Evolutionary conservation across 2,113 vertebrate genomes (phyloP).

Genomic region (Anoura caudifer): DNA sequence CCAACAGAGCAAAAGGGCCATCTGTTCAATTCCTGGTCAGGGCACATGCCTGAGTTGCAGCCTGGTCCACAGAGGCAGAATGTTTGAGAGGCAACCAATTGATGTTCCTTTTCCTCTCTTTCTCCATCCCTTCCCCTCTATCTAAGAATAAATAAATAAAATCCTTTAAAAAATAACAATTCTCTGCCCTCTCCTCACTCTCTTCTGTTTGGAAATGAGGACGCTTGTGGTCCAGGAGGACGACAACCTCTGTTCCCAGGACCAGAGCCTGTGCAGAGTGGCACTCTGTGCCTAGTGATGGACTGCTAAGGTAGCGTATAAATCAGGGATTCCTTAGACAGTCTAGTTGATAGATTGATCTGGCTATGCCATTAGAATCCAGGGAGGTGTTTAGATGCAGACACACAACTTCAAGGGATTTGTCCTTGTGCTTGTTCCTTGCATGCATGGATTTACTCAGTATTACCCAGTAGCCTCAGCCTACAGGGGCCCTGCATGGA

Average conservation of each 20-base stretch:
- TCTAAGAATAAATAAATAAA: no score
- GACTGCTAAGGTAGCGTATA: neutral
- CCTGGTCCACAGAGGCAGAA: no score
- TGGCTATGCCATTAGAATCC: neutral
- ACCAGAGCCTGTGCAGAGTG: neutral
- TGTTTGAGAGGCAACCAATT: no score
- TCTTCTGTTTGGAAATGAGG: neutral
- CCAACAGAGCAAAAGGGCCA: no score
- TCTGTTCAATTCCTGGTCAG: no score
- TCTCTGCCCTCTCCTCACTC: neutral
- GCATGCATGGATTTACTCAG: neutral
- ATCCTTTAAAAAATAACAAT: neutral
- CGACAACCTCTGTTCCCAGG: neutral
- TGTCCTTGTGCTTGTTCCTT: neutral
- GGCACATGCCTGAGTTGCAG: no score
- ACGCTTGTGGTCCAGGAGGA: neutral
- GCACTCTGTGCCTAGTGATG: neutral
- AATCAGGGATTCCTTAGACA: neutral
- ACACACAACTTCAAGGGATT: neutral
- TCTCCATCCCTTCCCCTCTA: no score
- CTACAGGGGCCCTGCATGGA: neutral
- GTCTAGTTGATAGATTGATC: neutral
- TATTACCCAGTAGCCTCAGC: neutral
- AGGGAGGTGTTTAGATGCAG: neutral
- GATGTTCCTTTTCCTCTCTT: no score